phyloP scores from a whole-genome alignment of 2,888 invertebrate species.

The Cerceris ruficornis region DNA sequence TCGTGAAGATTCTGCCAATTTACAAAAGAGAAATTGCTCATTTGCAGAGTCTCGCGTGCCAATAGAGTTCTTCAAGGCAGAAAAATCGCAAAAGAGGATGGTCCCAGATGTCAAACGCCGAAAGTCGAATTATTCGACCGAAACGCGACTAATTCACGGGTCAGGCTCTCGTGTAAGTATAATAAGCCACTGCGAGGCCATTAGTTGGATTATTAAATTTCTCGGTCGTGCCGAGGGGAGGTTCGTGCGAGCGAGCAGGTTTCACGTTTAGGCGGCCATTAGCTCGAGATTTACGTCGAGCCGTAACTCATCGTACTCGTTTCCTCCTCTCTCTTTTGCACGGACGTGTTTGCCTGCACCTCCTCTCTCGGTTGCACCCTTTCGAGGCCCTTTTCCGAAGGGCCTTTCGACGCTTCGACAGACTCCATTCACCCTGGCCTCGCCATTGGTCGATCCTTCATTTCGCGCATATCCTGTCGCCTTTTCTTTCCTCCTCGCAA shows the following conservation, averaged over 20 bases:
- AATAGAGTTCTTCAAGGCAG: neutral
- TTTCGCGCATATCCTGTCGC: conserved; percentile 46
- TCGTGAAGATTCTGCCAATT: too few relatives aligned
- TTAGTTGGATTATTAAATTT: conserved; percentile 82
- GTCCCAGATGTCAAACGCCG: neutral
- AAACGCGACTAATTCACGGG: conserved; percentile 14
- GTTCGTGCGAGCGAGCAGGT: conserved; percentile 72
- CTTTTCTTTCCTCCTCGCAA: conserved; percentile 34
- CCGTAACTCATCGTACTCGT: conserved; percentile 82
- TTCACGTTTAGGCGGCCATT: conserved; percentile 82
- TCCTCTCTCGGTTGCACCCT: conserved; percentile 40
- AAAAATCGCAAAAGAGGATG: too few relatives aligned
- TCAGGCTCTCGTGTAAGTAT: conserved; percentile 63
- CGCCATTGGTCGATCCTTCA: conserved; percentile 62
- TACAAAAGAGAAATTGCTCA: too few relatives aligned
- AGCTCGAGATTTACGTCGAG: conserved; percentile 81
- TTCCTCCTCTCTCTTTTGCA: conserved; percentile 73
- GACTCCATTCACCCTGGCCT: conserved; percentile 63
- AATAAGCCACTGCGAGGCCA: conserved; percentile 79
- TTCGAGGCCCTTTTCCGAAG: conserved; percentile 47
- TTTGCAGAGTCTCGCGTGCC: too few relatives aligned
- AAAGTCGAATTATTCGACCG: neutral
- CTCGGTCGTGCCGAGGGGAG: conserved; percentile 73
- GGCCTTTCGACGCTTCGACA: conserved; percentile 65
- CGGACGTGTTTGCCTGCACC: conserved; percentile 44